Base-by-base conservation (phyloP, 2,797 vertebrate species). In the Todus mexicanus region DNA sequence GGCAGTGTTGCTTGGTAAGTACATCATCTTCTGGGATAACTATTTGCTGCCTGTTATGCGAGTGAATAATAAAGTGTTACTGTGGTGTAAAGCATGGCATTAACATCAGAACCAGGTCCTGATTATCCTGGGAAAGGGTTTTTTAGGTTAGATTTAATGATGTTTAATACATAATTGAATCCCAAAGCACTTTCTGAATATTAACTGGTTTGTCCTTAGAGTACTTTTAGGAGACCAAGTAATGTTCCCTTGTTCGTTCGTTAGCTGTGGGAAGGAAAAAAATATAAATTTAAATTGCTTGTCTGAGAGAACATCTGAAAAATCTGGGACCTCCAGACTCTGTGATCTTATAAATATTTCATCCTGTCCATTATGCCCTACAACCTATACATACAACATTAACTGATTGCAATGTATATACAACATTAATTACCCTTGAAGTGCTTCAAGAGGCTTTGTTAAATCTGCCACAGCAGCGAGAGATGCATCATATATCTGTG, bases 1-100 rank as follows among this genome's bases (percentile, higher is more conserved):
- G 97, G 45, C 91, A 97, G 81, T 92, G 94, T 40, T 96, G 95
- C 83, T 93, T 96, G 89, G 98, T 98, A 96, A 97, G 97, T 91
- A 61, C 88, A 25, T 47, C 59, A 75, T 43, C 84, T 90, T 59
- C 59, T 80, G 59, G 42, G 37, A 42, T 86, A 90, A 63, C 57
- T 79, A 45, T 63, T 69, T 0, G 0, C 66, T 93, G 57, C 69
- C 38, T 86, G 1, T 85, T 87, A 68, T 33, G 56, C 68, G 48
- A 81, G 68, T 86, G 63, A 89, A 76, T 84, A 91, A 81, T 69
- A 75, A 85, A 64, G 81, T 59, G 72, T 78, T 96, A 68, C 68
- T 84, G 60, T 84, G 84, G 76, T 84, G 76, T 91, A 86, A 94
- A 92, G 68, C 29, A 43, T 38, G 38, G 68, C 89, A 83, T 94